A percentile compares a stretch with the other conserved stretches of the same genome.
Conservation (phyloP, 2,888 invertebrate genomes). For the Hemistola chrysoprasaria region DNA sequence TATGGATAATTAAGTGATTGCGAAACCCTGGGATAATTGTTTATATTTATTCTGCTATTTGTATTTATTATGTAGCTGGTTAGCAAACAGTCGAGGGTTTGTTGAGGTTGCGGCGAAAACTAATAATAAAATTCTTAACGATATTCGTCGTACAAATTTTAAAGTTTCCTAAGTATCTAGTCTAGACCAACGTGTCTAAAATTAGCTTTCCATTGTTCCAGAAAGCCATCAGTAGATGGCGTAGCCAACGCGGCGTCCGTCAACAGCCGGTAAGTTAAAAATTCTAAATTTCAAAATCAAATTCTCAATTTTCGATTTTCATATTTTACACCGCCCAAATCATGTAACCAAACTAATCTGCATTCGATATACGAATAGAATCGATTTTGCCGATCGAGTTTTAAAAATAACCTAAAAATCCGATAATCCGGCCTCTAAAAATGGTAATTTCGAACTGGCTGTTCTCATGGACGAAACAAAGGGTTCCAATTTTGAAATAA, state of each 20-base stretch:
- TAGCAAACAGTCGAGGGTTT: no score
- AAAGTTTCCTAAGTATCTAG: no score
- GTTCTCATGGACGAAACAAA: conserved; percentile 76
- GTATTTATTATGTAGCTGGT: no score
- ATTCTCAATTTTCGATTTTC: conserved; percentile 17
- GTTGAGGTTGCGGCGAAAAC: no score
- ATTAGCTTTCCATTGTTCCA: conserved; percentile 78
- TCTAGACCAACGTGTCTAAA: no score
- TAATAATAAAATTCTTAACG: no score
- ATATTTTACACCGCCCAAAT: conserved; percentile 53
- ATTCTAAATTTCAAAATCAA: conserved; percentile 16
- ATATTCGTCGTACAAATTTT: no score
- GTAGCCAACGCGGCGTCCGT: conserved; percentile 92
- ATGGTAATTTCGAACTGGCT: conserved; percentile 73
- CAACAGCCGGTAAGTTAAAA: conserved; percentile 92
- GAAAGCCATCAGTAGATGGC: conserved; percentile 93
- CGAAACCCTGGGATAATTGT: no score
- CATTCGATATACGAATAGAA: conserved; percentile 47
- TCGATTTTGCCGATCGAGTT: conserved; percentile 54
- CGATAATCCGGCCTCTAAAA: conserved; percentile 77
- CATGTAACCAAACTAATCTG: conserved; percentile 63
- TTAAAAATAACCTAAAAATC: conserved; percentile 57
- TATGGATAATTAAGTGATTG: no score
- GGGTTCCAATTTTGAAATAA: conserved; percentile 60
- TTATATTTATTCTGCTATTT: no score